phyloP scores from a whole-genome alignment of 2,888 invertebrate genomes.

The Conops quadrifasciatus region DNA sequence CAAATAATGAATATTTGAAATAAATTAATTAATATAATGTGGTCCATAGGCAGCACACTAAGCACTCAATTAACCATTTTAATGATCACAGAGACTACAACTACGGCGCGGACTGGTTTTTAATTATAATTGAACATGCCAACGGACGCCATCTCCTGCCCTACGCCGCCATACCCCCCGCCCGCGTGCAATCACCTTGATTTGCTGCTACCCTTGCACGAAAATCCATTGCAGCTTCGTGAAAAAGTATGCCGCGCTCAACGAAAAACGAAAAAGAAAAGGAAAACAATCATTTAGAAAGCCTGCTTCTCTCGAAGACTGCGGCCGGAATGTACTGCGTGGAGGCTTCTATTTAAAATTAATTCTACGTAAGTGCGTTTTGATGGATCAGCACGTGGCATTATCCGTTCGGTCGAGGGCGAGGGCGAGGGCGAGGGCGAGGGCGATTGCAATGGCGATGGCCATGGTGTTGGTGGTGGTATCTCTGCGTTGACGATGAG shows the following conservation, averaged over 20 bases:
- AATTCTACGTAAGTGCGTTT: constrained; percentile 60
- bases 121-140: constrained; percentile 59
- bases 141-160: constrained; percentile 43
- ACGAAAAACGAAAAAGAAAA: background rate
- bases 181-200: background rate
- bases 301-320: constrained; percentile 47
- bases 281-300: constrained; percentile 52
- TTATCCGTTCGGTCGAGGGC: constrained; percentile 30
- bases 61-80: constrained; percentile 60
- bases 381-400: constrained; percentile 47
- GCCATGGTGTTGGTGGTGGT: background rate
- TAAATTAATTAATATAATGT: constrained; percentile 45
- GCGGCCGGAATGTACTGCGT: background rate
- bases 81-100: constrained; percentile 52
- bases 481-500: background rate
- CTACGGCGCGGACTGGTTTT: constrained; percentile 46
- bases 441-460: background rate
- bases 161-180: background rate
- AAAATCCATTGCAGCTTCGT: constrained; percentile 18
- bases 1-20: constrained; percentile 46
- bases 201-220: constrained; percentile 7
- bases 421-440: background rate
- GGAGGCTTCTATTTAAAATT: constrained; percentile 54
- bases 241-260: constrained; percentile 1
- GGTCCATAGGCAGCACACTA: constrained; percentile 45